Conservation (phyloP, 2,797 vertebrate genomes). For the Cephalopachus bancanus region DNA sequence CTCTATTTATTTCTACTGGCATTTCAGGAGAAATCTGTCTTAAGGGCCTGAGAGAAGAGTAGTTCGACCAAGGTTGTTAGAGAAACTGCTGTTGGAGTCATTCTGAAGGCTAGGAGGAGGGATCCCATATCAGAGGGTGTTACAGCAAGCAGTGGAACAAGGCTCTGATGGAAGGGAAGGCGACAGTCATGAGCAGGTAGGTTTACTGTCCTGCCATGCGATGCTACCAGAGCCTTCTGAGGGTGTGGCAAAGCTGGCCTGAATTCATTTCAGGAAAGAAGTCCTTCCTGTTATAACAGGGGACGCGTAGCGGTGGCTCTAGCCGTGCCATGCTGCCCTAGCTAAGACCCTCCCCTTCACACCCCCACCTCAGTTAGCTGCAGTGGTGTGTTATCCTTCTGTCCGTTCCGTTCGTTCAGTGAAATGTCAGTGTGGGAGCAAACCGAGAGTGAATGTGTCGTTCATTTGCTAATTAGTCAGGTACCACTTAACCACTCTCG, state of each 20-base stretch:
- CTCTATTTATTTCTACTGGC: not conserved
- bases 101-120: not conserved
- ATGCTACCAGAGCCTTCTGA: not conserved
- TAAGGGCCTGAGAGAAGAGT: not conserved
- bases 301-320: fast-evolving
- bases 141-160: not conserved
- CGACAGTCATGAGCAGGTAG: not conserved
- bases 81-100: not conserved
- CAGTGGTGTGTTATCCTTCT: not conserved
- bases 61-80: not conserved
- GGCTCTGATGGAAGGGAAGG: not conserved
- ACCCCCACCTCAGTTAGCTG: not conserved
- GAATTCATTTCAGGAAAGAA: not conserved
- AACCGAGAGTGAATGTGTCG: slow-evolving; percentile 53
- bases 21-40: not conserved
- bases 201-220: not conserved
- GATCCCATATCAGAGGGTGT: not conserved
- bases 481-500: slow-evolving; percentile 44
- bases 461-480: slow-evolving; percentile 81
- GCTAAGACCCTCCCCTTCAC: not conserved
- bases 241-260: not conserved
- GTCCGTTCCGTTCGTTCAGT: not conserved
- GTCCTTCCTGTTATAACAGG: not conserved
- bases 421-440: slow-evolving; percentile 82
- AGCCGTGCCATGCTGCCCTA: not conserved